A percentile compares a stretch with the other conserved stretches of the same genome.
phyloP scores from a whole-genome alignment of 2,113 vertebrate species.

The Oplegnathus fasciatus region DNA sequence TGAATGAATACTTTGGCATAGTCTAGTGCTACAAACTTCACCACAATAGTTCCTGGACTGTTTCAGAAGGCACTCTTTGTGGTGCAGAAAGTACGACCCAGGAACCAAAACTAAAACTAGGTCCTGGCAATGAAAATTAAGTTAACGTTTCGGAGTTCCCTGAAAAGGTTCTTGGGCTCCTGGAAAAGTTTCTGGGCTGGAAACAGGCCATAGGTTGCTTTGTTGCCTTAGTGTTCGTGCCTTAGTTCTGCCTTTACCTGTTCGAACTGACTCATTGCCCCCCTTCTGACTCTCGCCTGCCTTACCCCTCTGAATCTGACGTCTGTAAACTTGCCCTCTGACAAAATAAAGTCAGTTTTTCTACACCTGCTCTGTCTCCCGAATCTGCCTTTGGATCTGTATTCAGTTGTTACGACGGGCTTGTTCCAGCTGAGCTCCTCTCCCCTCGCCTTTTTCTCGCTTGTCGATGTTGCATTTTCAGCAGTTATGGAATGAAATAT shows the following conservation, averaged over 20 bases:
- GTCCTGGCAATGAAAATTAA: background rate
- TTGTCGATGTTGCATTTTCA: constrained; percentile 52
- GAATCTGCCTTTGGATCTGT: constrained; percentile 38
- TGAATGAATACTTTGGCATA: background rate
- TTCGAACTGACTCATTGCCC: constrained; percentile 1
- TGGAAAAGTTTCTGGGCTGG: background rate
- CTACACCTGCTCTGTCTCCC: constrained; percentile 20
- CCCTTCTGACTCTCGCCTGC: background rate
- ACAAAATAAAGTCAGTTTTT: constrained; percentile 19
- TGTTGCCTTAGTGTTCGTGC: background rate
- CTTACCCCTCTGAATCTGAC: background rate
- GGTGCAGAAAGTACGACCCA: background rate
- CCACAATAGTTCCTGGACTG: background rate
- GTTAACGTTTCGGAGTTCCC: background rate
- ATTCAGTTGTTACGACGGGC: constrained; percentile 24
- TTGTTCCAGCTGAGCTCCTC: constrained; percentile 19
- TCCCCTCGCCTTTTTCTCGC: constrained; percentile 24
- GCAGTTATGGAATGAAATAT: constrained; percentile 69
- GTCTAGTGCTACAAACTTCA: background rate
- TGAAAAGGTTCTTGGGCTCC: background rate
- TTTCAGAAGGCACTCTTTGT: background rate
- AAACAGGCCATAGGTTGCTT: background rate
- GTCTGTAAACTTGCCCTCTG: constrained; percentile 4
- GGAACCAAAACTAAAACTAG: background rate
- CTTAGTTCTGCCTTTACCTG: background rate